Evolutionary conservation across 30 jellyfish, hydroid and myxozoan genomes (phyloP), one percentile per base, ranked within the genome.

Genomic region (Chrysaora quinquecirrha): DNA sequence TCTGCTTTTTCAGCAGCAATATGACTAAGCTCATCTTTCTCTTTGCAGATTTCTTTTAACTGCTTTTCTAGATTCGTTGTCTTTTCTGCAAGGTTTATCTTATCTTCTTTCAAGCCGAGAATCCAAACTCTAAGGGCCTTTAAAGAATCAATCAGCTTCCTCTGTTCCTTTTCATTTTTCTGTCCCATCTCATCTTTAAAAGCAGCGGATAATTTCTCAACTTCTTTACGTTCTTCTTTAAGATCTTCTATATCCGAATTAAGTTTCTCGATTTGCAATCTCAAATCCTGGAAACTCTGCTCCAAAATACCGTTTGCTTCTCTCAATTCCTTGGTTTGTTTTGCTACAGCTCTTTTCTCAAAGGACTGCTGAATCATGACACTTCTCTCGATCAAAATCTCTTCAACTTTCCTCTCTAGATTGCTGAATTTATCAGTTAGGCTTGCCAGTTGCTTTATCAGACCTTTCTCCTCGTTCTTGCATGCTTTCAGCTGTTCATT

Each of bases 181-280:
- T n/a, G 68, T n/a, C 28, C 77, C 46, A 47, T 10, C 2, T 63
- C 87, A 32, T 29, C 82, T 52, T 65, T 80, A 46, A 52, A 73
- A 27, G 52, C 89, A 1, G 52, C 48, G 1, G 88, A 30, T 20
- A 93, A 25, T 49, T 58, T 76, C 81, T 86, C 95, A 20, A 93
- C 83, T 73, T 93, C 98, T 48, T 86, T 95, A 6, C 98, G 33
- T 69, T 93, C 97, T 35, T 74, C 90, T 61, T 69, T 80, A 19
- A 93, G 78, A 12, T 75, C 83, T 35, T 87, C 93, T 2, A 92
- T 85, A 75, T 86, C 98, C 34, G 85, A 68, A 21, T 73, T 87
- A 3, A 87, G 79, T 84, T 81, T 69, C 75, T 81, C 98, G 43
- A 93, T 64, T 61, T 93, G 95, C 82, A 78, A 30, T 48, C 95